phyloP scores from a whole-genome alignment of 2,888 invertebrate species.

The Ectemnius lituratus region DNA sequence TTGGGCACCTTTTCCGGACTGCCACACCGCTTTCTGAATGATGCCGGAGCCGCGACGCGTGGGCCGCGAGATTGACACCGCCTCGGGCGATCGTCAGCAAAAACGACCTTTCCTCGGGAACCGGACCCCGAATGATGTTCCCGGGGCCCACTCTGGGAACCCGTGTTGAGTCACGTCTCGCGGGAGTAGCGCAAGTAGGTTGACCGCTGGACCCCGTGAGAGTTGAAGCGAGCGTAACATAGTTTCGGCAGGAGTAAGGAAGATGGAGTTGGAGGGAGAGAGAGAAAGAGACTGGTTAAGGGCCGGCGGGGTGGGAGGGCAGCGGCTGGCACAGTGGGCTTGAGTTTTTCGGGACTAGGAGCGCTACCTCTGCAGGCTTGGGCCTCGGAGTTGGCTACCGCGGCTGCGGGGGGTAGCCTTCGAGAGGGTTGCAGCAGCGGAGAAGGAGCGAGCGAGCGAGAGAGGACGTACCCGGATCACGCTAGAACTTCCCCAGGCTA shows the following conservation, averaged over 20 bases:
- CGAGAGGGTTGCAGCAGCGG: conserved; percentile 33
- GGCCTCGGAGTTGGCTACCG: conserved; percentile 65
- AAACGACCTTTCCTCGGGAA: background rate
- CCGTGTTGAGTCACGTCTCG: conserved; percentile 1
- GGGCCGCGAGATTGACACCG: conserved; percentile 33
- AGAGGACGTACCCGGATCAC: background rate
- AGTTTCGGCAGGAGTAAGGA: background rate
- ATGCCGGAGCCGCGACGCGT: conserved; percentile 38
- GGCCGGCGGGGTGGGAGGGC: conserved; percentile 5
- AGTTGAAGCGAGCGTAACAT: background rate
- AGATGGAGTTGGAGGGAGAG: background rate
- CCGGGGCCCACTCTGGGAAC: background rate
- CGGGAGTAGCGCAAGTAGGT: conserved; percentile 4
- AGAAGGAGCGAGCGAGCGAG: conserved; percentile 16
- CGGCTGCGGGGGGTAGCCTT: conserved; percentile 69
- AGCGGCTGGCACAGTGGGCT: conserved; percentile 36
- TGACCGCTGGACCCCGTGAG: background rate
- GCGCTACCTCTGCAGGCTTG: conserved; percentile 56
- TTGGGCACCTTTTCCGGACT: conserved; percentile 14
- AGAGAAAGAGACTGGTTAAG: background rate
- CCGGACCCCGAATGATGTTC: conserved; percentile 2
- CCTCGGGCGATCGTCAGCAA: conserved; percentile 6
- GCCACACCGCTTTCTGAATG: background rate
- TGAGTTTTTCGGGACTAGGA: background rate
- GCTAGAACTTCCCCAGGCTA: background rate